Evolutionary conservation across 2,888 invertebrate species (phyloP).

Genomic region (Actias luna): DNA sequence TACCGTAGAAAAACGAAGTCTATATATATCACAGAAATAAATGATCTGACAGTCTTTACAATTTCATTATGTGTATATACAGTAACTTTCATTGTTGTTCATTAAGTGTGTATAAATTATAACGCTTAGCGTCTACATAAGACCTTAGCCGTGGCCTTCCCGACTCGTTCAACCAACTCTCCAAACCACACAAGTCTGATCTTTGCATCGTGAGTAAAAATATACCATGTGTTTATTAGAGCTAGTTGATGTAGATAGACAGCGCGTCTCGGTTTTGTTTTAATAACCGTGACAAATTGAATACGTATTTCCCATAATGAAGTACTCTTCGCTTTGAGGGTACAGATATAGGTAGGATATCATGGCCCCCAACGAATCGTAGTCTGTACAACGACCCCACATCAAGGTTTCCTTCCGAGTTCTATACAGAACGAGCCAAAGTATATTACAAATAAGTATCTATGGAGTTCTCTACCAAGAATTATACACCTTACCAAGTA

Average conservation of each 20-base stretch:
- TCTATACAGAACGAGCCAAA: constrained; percentile 15
- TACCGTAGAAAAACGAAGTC: too few species aligned
- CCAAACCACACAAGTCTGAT: constrained; percentile 33
- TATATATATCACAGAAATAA: too few species aligned
- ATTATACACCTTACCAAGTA: constrained; percentile 38
- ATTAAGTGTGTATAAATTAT: not conserved
- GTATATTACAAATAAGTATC: constrained; percentile 21
- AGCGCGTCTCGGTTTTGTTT: constrained; percentile 50
- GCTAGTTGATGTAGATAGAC: constrained; percentile 57
- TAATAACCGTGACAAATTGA: constrained; percentile 57
- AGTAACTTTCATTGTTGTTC: not conserved
- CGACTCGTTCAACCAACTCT: constrained; percentile 57
- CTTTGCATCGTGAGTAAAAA: constrained; percentile 50
- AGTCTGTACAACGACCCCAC: constrained; percentile 55
- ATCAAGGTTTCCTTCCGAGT: not conserved
- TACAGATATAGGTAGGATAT: constrained; percentile 46
- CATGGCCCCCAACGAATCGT: constrained; percentile 48
- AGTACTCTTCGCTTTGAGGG: constrained; percentile 30
- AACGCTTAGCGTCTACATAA: not conserved
- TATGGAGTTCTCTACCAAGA: constrained; percentile 24
- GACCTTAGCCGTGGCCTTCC: constrained; percentile 70
- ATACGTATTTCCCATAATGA: constrained; percentile 40
- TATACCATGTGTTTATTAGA: constrained; percentile 56
- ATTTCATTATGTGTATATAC: not conserved
- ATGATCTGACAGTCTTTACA: too few species aligned